These are phyloP conservation scores for Sogatella furcifera DNA, from an alignment of 1,140 invertebrate genomes.

Conservation along the genomic window DNA sequence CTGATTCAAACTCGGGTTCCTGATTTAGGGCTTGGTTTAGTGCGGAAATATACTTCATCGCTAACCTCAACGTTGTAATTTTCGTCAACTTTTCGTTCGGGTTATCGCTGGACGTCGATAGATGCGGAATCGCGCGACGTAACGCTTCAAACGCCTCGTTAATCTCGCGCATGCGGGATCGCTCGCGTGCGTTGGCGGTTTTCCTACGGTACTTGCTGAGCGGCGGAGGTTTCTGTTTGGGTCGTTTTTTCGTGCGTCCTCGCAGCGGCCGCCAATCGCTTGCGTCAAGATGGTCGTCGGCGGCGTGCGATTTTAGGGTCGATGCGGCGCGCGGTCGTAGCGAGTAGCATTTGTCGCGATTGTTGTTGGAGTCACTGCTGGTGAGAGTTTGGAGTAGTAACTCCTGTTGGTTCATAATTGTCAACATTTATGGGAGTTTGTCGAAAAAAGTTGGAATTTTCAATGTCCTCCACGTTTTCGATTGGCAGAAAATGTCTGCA, in stretches of 20 bases:
- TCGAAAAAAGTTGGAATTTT: no score
- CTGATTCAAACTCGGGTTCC: slow-evolving; percentile 15
- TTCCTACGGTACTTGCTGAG: slow-evolving; percentile 81
- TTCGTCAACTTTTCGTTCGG: slow-evolving; percentile 66
- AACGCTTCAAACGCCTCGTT: slow-evolving; percentile 77
- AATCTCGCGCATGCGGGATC: slow-evolving; percentile 77
- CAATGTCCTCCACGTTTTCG: no score
- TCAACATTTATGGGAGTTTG: no score
- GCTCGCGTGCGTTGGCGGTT: slow-evolving; percentile 79
- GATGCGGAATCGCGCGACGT: slow-evolving; percentile 55
- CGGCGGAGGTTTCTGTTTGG: slow-evolving; percentile 65
- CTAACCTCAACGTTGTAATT: slow-evolving; percentile 72
- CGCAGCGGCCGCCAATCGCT: slow-evolving; percentile 19
- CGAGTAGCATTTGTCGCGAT: slow-evolving; percentile 24
- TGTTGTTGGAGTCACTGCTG: slow-evolving; percentile 23
- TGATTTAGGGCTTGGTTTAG: slow-evolving; percentile 35
- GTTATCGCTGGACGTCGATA: slow-evolving; percentile 1
- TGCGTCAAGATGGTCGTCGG: slow-evolving; percentile 14
- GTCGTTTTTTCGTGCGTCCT: slow-evolving; percentile 26
- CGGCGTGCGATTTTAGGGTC: slow-evolving; percentile 1
- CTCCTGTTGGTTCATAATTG: no score
- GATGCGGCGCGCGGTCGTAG: slow-evolving; percentile 21
- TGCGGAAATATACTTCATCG: slow-evolving; percentile 79
- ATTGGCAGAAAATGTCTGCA: no score
- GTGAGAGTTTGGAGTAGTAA: not conserved